phyloP scores from a whole-genome alignment of 2,888 invertebrate genomes.

The Cryptocephalus primarius region DNA sequence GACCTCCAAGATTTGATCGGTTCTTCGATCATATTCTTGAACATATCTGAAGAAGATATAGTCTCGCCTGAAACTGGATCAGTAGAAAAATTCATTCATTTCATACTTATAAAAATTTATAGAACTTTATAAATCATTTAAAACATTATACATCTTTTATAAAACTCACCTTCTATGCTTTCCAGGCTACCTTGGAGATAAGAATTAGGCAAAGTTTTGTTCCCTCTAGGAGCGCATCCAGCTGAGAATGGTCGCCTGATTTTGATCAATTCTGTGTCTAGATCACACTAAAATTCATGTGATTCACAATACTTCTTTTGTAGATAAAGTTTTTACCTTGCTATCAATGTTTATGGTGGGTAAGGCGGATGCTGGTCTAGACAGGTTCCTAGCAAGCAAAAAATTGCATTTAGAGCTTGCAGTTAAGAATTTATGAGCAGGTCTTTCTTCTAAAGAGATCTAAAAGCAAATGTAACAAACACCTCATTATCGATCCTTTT shows the following conservation, averaged over 20 bases:
- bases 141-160: too few species aligned
- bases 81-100: not conserved
- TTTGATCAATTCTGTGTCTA: too few species aligned
- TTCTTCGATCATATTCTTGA: slow-evolving; percentile 28
- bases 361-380: slow-evolving; percentile 28
- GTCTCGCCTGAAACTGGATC: slow-evolving; percentile 15
- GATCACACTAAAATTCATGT: too few species aligned
- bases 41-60: slow-evolving; percentile 26
- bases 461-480: slow-evolving; percentile 11
- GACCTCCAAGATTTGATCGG: slow-evolving; percentile 25
- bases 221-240: slow-evolving; percentile 19
- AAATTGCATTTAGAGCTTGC: slow-evolving; percentile 23
- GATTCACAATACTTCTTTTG: slow-evolving; percentile 7
- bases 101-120: too few species aligned
- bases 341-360: slow-evolving; percentile 21
- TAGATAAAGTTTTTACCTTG: slow-evolving; percentile 10
- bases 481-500: not conserved
- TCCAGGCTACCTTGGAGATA: slow-evolving; percentile 20
- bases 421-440: slow-evolving; percentile 20
- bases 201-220: slow-evolving; percentile 13
- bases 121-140: too few species aligned
- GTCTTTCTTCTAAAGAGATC: slow-evolving; percentile 27
- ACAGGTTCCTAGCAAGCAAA: slow-evolving; percentile 21
- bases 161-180: slow-evolving; percentile 22
- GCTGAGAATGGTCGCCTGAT: slow-evolving; percentile 29